Evolutionary conservation across 2,888 invertebrate species (phyloP), one percentile per base, ranked within the genome.

Genomic region (Notodonta ziczac): DNA sequence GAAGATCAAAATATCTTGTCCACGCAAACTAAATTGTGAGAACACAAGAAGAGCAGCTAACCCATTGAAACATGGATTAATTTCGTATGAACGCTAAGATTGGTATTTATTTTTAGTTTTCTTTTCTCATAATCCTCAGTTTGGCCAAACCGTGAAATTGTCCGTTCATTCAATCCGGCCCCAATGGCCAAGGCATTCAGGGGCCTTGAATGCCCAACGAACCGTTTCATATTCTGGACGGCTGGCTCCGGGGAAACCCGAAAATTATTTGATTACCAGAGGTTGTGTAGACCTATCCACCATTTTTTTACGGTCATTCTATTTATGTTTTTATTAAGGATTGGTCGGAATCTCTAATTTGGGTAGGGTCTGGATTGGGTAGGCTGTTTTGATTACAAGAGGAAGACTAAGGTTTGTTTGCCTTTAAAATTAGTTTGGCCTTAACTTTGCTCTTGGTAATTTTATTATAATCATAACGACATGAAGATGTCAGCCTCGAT

Each of bases 171-270:
- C 44, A 56, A 40, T 57, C 58, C 39, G 7, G 54, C 55, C 59
- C 32, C 35, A 13, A 58, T 42, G 52, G 12, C 55, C 46, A 3
- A 40, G n/a, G 44, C 46, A 56, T 57, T 61, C 40, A 46, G 32
- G 48, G 32, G 12, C 44, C 35, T 48, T 12, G 35, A 42, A n/a
- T n/a, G 32, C 13, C 16, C 56, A 66, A 58, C 58, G 62, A 69
- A 64, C 50, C 66, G 57, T n/a, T 61, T 62, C 40, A 53, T 65
- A 60, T 46, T 56, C 48, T 53, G 59, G 48, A 24, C 14, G 14
- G 59, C 42, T 40, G 60, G 4, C 50, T 66, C 51, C 40, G n/a
- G 13, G 32, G 32, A 32, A 52, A 2, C 14, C 51, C 42, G 32
- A 59, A 55, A 60, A 57, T 60, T 44, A 48, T 57, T 51, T 50